phyloP scores from a whole-genome alignment of 2,113 vertebrate genomes.

The Polyodon spathula region DNA sequence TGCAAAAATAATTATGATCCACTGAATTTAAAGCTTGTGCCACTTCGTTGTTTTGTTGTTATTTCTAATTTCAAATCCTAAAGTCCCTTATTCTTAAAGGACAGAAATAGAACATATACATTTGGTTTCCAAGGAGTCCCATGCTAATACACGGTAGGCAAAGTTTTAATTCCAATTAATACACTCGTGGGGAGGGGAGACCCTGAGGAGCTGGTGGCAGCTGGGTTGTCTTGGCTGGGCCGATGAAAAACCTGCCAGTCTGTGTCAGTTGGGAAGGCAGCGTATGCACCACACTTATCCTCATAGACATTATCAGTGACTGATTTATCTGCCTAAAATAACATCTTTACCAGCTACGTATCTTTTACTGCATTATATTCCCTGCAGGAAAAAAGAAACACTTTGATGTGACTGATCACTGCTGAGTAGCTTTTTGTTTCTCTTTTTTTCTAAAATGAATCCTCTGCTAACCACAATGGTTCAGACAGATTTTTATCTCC shows the following conservation, averaged over 20 bases:
- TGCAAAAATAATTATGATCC: too few relatives aligned
- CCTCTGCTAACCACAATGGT: too few relatives aligned
- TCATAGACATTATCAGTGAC: conserved; percentile 5
- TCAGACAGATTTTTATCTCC: too few relatives aligned
- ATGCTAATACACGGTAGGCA: conserved; percentile 24
- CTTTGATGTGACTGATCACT: too few relatives aligned
- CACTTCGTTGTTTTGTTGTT: too few relatives aligned
- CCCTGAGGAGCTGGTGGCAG: conserved; percentile 18
- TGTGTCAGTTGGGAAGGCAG: conserved; percentile 11
- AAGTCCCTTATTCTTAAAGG: neutral
- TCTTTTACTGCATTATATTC: too few relatives aligned
- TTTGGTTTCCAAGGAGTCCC: conserved; percentile 23
- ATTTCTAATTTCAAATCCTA: neutral
- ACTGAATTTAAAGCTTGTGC: too few relatives aligned
- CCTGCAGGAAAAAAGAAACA: too few relatives aligned
- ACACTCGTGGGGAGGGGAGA: conserved; percentile 10
- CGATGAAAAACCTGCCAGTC: conserved; percentile 23
- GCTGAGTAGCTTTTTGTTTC: too few relatives aligned
- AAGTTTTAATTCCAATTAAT: conserved; percentile 12
- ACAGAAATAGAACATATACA: conserved; percentile 13
- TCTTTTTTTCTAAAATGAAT: too few relatives aligned
- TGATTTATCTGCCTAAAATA: too few relatives aligned
- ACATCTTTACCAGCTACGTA: too few relatives aligned
- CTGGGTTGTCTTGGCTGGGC: conserved; percentile 18
- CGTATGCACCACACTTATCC: conserved; percentile 5